These are phyloP conservation scores for Leptothorax acervorum DNA, from an alignment of 2,888 invertebrate genomes.

Conservation along the genomic window DNA sequence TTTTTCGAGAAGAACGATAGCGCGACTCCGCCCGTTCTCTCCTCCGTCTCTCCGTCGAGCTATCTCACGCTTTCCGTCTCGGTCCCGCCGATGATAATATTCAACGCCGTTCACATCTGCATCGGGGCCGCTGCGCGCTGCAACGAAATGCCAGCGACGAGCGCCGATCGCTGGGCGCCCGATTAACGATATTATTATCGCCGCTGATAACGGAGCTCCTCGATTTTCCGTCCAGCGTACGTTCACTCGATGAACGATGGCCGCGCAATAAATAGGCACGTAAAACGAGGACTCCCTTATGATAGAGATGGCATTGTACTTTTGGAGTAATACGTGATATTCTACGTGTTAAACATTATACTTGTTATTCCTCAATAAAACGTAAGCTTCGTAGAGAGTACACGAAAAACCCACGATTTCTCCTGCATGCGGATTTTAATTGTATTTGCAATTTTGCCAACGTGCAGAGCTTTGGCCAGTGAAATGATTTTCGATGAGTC, in stretches of 20 bases:
- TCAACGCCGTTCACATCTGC: conserved; percentile 19
- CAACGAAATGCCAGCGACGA: conserved; percentile 58
- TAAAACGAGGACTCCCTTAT: neutral
- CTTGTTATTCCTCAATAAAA: neutral
- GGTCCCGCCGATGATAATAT: conserved; percentile 46
- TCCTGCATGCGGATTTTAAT: neutral
- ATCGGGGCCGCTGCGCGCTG: conserved; percentile 36
- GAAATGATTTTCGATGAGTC: conserved; percentile 22
- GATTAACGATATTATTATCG: conserved; percentile 17
- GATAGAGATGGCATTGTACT: neutral
- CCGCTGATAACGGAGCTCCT: conserved; percentile 5
- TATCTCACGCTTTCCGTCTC: conserved; percentile 14
- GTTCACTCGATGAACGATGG: neutral
- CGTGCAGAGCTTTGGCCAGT: neutral
- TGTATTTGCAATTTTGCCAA: neutral
- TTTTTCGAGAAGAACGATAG: conserved; percentile 64
- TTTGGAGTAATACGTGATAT: neutral
- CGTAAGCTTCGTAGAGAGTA: neutral
- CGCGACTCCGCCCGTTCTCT: conserved; percentile 10
- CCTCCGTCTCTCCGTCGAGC: neutral
- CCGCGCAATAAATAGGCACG: neutral
- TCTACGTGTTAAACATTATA: neutral
- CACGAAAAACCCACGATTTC: neutral
- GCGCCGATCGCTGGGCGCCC: neutral
- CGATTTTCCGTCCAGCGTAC: conserved; percentile 4